Evolutionary conservation across 2,113 vertebrate species (phyloP), one percentile per base, ranked within the genome.

Genomic region (Pavo muticus): DNA sequence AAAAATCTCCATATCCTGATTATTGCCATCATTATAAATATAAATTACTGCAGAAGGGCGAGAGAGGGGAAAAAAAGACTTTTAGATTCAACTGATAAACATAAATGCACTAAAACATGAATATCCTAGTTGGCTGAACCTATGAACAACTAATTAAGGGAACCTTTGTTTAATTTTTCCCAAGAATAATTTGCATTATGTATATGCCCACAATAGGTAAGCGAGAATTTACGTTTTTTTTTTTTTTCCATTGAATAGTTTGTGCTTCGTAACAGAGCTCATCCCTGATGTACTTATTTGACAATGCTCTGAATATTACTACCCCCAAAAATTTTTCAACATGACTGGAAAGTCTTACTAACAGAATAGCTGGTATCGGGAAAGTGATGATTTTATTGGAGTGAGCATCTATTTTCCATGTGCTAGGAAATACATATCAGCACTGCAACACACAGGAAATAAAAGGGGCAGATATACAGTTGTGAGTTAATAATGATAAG

Each of bases 81-180:
- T 93, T 91, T 40, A 48, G 54, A 88, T 84, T 72, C 18, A 94
- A 44, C 50, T 87, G 79, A 96, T 84, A 93, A 91, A 83, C 39
- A 76, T 85, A 97, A 98, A 97, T 97, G 92, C 86, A 97, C 95
- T 95, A 96, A 97, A 96, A 95, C 68, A 87, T 84, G 72, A 82
- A 94, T 93, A 95, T 95, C 86, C 79, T 74, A 80, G 93, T 74
- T 96, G 94, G 68, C 87, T 97, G 95, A 87, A 94, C 96, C 75
- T 45, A 87, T 94, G 89, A 97, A 94, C 78, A 97, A 96, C 96
- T 98, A 97, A 98, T 97, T 97, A 97, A 95, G 93, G 87, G 80
- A 93, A 97, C 79, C 80, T 88, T 95, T 97, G 68, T 93, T 98
- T 98, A 93, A 97, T 98, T 98, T 96, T 97, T 98, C 96, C 97